Evolutionary conservation across 1,140 invertebrate genomes (phyloP).

Genomic region (Drosophila suzukii): DNA sequence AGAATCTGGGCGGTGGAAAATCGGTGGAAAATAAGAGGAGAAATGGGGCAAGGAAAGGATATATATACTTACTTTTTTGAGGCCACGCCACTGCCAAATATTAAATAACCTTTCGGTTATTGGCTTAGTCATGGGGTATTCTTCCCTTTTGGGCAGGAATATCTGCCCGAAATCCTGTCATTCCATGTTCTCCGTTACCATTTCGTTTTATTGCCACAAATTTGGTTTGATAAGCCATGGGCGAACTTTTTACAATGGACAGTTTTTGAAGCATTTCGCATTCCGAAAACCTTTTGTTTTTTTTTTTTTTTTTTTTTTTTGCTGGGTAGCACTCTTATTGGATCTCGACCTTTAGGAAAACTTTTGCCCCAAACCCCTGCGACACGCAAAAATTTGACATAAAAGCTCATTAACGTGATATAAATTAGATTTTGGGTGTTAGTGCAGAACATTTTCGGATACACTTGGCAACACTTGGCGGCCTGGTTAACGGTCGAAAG

Average conservation of each 20-base stretch:
- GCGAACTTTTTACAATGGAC: slow-evolving; percentile 78
- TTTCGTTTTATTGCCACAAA: slow-evolving; percentile 79
- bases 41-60: slow-evolving; percentile 1
- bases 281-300: slow-evolving; percentile 1
- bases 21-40: slow-evolving; percentile 21
- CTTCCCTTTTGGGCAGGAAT: slow-evolving; percentile 5
- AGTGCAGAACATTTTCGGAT: slow-evolving; percentile 67
- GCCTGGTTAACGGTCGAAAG: slow-evolving; percentile 50
- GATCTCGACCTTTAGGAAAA: slow-evolving; percentile 10
- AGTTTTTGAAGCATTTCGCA: slow-evolving; percentile 45
- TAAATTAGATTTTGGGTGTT: slow-evolving; percentile 80
- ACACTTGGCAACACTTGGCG: slow-evolving; percentile 41
- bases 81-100: slow-evolving; percentile 56
- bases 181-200: slow-evolving; percentile 33
- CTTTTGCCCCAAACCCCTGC: slow-evolving; percentile 5
- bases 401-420: slow-evolving; percentile 82
- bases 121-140: slow-evolving; percentile 69
- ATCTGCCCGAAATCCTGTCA: background rate
- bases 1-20: slow-evolving; percentile 19
- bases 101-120: slow-evolving; percentile 82
- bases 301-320: background rate
- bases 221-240: slow-evolving; percentile 74
- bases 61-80: background rate
- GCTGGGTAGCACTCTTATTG: background rate
- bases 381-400: slow-evolving; percentile 63